A percentile compares a stretch with the other conserved stretches of the same genome.
These are phyloP conservation scores for Strigops habroptila DNA, from an alignment of 2,113 vertebrate genomes.

Conservation along the genomic window DNA sequence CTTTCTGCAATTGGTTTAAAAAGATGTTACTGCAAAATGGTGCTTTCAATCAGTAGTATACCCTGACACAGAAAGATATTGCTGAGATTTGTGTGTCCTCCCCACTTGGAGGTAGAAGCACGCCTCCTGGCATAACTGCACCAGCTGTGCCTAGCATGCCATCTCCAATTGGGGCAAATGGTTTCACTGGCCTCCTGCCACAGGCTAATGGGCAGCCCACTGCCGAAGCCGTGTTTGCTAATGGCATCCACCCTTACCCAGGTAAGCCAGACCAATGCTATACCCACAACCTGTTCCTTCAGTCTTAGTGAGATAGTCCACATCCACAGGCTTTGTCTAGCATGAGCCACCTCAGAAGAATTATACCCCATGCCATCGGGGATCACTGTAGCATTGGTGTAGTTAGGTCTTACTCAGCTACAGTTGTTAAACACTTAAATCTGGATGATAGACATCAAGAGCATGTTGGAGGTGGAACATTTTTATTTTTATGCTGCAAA, in stretches of 20 bases:
- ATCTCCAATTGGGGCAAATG: constrained; percentile 95
- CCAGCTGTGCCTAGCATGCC: constrained; percentile 98
- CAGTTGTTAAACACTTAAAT: neutral
- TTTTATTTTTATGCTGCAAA: neutral
- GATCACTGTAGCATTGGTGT: neutral
- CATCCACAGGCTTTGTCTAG: neutral
- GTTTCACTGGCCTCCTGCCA: constrained; percentile 93
- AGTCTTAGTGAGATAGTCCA: neutral
- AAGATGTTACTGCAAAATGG: neutral
- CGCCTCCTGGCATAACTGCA: constrained; percentile 95
- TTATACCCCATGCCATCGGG: neutral
- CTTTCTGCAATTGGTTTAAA: neutral
- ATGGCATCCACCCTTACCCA: constrained; percentile 97
- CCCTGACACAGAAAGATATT: neutral
- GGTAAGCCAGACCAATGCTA: constrained; percentile 73
- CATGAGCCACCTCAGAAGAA: neutral
- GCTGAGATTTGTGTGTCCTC: neutral
- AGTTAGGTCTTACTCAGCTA: neutral
- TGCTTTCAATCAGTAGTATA: neutral
- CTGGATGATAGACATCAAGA: neutral
- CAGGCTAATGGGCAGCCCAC: constrained; percentile 96
- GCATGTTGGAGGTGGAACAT: neutral
- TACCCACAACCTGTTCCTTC: neutral
- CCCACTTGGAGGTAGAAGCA: constrained; percentile 86
- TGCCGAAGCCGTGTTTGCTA: constrained; percentile 96